Percentiles rank a stretch among this genome's conserved stretches.
These are phyloP conservation scores for Caradrina clavipalpis DNA, from an alignment of 2,888 invertebrate species.

Conservation along the genomic window DNA sequence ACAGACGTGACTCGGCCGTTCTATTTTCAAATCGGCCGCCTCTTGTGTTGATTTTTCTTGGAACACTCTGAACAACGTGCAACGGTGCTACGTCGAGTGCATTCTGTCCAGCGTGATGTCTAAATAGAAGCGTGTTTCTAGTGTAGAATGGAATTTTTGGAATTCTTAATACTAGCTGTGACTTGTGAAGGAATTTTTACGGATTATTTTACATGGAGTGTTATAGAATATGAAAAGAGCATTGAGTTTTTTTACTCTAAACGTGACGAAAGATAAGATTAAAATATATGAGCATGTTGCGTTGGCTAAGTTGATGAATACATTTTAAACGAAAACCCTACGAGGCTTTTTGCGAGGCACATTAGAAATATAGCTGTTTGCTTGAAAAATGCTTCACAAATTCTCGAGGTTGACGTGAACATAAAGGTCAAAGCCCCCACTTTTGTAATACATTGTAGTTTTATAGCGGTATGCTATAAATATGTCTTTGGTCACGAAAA, in stretches of 20 bases:
- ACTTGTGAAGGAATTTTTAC: constrained; percentile 13
- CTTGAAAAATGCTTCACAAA: no score
- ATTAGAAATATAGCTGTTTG: not conserved
- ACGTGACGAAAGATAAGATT: not conserved
- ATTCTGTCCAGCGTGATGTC: constrained; percentile 35
- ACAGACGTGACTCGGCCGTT: constrained; percentile 52
- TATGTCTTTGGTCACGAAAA: no score
- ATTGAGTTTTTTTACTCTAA: not conserved
- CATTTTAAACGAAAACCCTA: not conserved
- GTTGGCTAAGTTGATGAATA: not conserved
- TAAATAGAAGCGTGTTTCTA: constrained; percentile 41
- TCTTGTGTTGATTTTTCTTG: constrained; percentile 62
- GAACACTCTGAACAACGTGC: constrained; percentile 38
- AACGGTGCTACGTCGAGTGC: constrained; percentile 40
- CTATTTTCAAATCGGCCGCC: constrained; percentile 59
- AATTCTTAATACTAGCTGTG: constrained; percentile 16
- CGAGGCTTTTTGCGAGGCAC: no score
- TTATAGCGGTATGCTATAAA: no score
- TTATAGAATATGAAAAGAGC: not conserved
- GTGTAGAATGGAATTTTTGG: constrained; percentile 16
- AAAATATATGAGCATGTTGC: not conserved
- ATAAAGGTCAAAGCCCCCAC: no score
- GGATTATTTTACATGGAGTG: not conserved
- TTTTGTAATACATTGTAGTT: no score
- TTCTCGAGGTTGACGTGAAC: no score